These are phyloP conservation scores for Tokudaia tokunoshimensis DNA, from an alignment of 2,797 vertebrate species.

Conservation along the genomic window DNA sequence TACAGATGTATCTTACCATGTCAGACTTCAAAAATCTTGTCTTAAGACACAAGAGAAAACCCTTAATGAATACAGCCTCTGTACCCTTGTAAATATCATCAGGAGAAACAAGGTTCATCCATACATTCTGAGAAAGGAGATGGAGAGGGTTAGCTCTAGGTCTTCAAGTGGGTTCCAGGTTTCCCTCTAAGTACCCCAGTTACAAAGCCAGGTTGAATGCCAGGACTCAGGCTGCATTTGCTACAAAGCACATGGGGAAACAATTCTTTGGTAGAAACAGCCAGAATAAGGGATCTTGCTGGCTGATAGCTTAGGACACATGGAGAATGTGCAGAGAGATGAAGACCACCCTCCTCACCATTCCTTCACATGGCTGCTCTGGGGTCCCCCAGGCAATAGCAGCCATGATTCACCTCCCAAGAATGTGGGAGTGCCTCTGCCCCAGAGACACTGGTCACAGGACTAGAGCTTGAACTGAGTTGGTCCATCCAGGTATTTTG, in stretches of 20 bases:
- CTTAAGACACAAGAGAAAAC: slow-evolving; percentile 25
- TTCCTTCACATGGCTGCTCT: not conserved
- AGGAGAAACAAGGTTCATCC: not conserved
- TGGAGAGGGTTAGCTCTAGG: not conserved
- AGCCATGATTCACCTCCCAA: not conserved
- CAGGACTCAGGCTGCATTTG: not conserved
- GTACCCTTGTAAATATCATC: not conserved
- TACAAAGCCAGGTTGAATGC: not conserved
- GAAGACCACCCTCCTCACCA: not conserved
- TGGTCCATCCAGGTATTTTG: not conserved
- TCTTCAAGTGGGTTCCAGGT: not conserved
- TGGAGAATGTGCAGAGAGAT: no score
- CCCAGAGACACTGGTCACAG: not conserved
- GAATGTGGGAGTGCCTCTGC: not conserved
- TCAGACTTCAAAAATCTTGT: not conserved
- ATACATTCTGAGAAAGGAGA: not conserved
- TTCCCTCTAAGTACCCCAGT: not conserved
- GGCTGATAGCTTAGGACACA: not conserved
- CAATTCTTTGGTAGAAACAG: not conserved
- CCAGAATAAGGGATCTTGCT: not conserved
- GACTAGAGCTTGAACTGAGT: not conserved
- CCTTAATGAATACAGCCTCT: not conserved
- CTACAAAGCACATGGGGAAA: not conserved
- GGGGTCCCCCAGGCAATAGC: not conserved
- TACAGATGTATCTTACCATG: not conserved